These are phyloP conservation scores for Indri indri DNA, from an alignment of 2,113 vertebrate species.

Conservation along the genomic window DNA sequence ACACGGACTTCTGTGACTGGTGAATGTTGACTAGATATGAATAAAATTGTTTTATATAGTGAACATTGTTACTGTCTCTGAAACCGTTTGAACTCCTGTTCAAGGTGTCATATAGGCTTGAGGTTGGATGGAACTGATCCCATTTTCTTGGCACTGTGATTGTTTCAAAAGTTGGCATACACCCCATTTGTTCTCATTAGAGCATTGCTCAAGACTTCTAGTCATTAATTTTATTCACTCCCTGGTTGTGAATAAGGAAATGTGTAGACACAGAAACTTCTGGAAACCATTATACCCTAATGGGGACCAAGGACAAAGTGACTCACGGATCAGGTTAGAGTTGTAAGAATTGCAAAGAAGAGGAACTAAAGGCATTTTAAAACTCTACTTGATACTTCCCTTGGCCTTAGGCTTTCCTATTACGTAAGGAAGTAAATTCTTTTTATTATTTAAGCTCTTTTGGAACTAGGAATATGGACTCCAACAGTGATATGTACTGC, in stretches of 20 bases:
- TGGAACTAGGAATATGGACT: not conserved
- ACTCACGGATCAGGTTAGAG: not conserved
- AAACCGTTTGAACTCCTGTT: not conserved
- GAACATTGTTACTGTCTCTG: not conserved
- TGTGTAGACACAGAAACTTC: not conserved
- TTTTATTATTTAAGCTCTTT: slow-evolving; percentile 6
- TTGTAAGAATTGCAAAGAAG: not conserved
- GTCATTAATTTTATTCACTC: not conserved
- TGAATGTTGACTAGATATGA: not conserved
- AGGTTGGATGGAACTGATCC: not conserved
- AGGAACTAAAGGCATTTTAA: not conserved
- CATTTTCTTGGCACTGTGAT: not conserved
- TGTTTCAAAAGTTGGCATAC: not conserved
- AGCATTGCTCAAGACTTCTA: not conserved
- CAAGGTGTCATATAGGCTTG: not conserved
- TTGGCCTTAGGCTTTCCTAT: not conserved
- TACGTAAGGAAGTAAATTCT: not conserved
- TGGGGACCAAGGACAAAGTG: not conserved
- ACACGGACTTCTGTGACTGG: not conserved
- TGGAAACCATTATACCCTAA: not conserved
- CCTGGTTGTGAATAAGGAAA: not conserved
- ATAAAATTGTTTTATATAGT: not conserved
- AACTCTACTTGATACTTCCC: not conserved
- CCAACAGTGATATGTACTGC: not conserved
- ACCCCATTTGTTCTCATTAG: not conserved